Evolutionary conservation across 2,113 vertebrate genomes (phyloP).

Genomic region (Lethenteron camtschaticum): DNA sequence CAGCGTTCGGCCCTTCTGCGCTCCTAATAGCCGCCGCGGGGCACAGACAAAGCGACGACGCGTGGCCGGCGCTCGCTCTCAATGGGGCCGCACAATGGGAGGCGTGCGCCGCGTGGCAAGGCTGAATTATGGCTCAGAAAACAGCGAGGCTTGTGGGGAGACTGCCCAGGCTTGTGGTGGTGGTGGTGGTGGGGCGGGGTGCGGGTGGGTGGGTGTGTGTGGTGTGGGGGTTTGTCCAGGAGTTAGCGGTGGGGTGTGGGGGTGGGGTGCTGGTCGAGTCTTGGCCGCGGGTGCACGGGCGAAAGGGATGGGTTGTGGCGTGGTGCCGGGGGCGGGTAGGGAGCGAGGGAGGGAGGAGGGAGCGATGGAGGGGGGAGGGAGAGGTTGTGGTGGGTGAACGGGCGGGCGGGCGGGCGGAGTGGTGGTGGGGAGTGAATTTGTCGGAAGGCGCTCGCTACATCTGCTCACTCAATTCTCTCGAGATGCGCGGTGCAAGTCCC

Average conservation of each 20-base stretch:
- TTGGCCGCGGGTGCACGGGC: too few species aligned
- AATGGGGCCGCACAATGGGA: conserved; percentile 6
- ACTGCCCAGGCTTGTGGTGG: neutral
- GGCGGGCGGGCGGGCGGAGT: too few species aligned
- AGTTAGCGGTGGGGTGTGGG: too few species aligned
- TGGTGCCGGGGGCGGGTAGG: too few species aligned
- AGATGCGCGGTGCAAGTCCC: conserved; percentile 1
- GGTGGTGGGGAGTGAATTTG: conserved; percentile 1
- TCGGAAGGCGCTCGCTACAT: conserved; percentile 5
- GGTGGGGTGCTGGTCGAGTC: too few species aligned
- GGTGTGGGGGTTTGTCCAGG: too few species aligned
- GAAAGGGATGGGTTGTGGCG: too few species aligned
- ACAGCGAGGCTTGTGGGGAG: neutral
- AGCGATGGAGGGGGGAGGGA: too few species aligned
- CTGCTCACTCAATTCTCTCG: conserved; percentile 3
- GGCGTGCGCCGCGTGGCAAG: conserved; percentile 4
- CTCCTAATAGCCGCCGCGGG: conserved; percentile 4
- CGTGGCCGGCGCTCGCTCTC: conserved; percentile 2
- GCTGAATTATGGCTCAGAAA: neutral
- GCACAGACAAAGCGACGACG: conserved; percentile 1
- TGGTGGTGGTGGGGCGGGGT: neutral
- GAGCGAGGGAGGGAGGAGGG: too few species aligned
- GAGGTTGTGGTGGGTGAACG: too few species aligned
- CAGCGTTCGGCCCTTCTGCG: conserved; percentile 5
- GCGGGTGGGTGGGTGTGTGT: neutral